Percentiles rank a stretch among this genome's conserved stretches.
These are phyloP conservation scores for Aplysina aerophoba DNA, from an alignment of 37 sponge, comb jelly and placozoan species.

Conservation along the genomic window DNA sequence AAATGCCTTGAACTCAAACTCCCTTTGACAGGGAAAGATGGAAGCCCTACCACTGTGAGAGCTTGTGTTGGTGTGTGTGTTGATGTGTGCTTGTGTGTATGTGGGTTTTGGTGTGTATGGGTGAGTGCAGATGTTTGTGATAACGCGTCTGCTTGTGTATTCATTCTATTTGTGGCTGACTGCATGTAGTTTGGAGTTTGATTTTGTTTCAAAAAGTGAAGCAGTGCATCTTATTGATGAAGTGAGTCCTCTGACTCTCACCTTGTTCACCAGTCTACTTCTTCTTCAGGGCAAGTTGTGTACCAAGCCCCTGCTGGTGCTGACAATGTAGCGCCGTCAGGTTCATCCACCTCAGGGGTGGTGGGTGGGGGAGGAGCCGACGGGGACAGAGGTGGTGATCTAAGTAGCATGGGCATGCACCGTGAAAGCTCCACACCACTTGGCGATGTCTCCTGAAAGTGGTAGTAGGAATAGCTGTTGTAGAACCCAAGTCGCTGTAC, in stretches of 20 bases:
- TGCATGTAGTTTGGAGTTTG: no score
- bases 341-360: conserved; percentile 55
- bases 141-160: no score
- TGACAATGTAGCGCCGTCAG: conserved; percentile 70
- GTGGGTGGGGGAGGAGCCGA: conserved; percentile 43
- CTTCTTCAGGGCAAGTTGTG: no score
- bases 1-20: background rate
- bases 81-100: background rate
- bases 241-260: background rate
- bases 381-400: conserved; percentile 36
- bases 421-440: no score
- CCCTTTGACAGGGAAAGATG: conserved; percentile 19
- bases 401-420: background rate
- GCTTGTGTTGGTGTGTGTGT: background rate
- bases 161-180: no score
- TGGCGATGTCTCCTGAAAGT: no score
- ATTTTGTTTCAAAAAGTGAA: background rate
- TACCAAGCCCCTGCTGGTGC: conserved; percentile 77
- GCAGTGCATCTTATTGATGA: background rate
- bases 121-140: background rate
- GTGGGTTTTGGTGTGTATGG: background rate
- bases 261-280: background rate
- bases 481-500: no score
- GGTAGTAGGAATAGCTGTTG: no score
- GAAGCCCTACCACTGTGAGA: conserved; percentile 6